These are phyloP conservation scores for Nautilus pompilius DNA, from an alignment of 1,140 invertebrate species.

Conservation along the genomic window DNA sequence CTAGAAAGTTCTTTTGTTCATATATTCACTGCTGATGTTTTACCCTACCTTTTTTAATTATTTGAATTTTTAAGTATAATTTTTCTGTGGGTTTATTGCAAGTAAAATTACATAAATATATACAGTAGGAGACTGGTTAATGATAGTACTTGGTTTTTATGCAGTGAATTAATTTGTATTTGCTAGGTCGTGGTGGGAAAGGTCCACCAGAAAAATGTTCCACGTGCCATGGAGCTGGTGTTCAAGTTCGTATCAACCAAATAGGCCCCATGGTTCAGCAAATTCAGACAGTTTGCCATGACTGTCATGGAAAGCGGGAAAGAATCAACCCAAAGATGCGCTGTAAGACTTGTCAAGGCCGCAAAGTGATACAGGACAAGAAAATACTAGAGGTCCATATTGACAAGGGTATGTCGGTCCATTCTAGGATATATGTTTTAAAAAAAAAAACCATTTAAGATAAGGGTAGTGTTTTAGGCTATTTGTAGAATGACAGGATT, in stretches of 20 bases:
- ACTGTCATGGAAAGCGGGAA: conserved; percentile 88
- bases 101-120: background rate
- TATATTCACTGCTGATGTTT: too few relatives aligned
- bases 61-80: too few relatives aligned
- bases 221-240: conserved; percentile 85
- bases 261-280: conserved; percentile 96
- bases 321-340: conserved; percentile 82
- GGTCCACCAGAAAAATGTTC: conserved; percentile 84
- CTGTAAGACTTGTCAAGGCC: conserved; percentile 89
- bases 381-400: conserved; percentile 98
- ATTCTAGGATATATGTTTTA: too few relatives aligned
- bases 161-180: background rate
- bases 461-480: too few relatives aligned
- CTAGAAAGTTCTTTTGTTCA: too few relatives aligned
- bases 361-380: conserved; percentile 85
- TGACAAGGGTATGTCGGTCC: conserved; percentile 74
- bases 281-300: conserved; percentile 82
- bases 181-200: conserved; percentile 77
- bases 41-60: too few relatives aligned
- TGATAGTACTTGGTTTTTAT: background rate
- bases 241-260: conserved; percentile 87
- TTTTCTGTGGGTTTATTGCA: background rate
- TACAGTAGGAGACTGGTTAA: background rate
- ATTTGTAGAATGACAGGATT: too few relatives aligned
- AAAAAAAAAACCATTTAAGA: too few relatives aligned